Percentiles rank a stretch among this genome's conserved stretches.
phyloP scores from a whole-genome alignment of 2,888 invertebrate species.

The Selenia dentaria region DNA sequence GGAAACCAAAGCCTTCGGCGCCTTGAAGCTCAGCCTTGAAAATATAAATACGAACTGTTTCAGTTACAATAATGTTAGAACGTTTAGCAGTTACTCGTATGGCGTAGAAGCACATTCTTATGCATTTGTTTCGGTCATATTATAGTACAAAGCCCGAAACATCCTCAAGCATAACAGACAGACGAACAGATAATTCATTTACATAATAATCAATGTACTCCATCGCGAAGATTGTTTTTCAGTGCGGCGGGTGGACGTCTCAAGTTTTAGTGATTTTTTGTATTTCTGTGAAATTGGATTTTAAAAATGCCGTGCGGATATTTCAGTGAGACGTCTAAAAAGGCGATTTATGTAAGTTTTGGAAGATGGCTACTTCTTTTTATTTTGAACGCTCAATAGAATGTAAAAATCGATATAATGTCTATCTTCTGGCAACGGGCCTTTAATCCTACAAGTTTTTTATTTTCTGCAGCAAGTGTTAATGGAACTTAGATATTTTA shows the following conservation, averaged over 20 bases:
- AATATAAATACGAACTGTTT: background rate
- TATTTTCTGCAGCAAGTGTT: too few species aligned
- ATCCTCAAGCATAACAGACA: conserved; percentile 61
- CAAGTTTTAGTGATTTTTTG: conserved; percentile 22
- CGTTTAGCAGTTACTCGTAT: background rate
- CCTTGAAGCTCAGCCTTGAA: conserved; percentile 15
- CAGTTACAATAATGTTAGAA: background rate
- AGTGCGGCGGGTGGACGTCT: conserved; percentile 37
- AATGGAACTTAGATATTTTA: too few species aligned
- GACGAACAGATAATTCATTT: conserved; percentile 68
- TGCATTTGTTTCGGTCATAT: conserved; percentile 47
- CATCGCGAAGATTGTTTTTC: conserved; percentile 42
- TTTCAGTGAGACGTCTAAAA: conserved; percentile 65
- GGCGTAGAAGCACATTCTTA: conserved; percentile 21
- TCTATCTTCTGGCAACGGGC: too few species aligned
- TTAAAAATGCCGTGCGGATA: conserved; percentile 75
- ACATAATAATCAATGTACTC: conserved; percentile 63
- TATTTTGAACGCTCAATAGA: too few species aligned
- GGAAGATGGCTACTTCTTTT: too few species aligned
- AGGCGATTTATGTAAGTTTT: conserved; percentile 64
- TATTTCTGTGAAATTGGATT: conserved; percentile 24
- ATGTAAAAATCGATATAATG: too few species aligned
- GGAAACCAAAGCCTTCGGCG: background rate
- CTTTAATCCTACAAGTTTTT: too few species aligned
- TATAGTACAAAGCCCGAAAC: conserved; percentile 49